These are phyloP conservation scores for Bos indicus DNA, from an alignment of 2,113 vertebrate species.

Conservation along the genomic window DNA sequence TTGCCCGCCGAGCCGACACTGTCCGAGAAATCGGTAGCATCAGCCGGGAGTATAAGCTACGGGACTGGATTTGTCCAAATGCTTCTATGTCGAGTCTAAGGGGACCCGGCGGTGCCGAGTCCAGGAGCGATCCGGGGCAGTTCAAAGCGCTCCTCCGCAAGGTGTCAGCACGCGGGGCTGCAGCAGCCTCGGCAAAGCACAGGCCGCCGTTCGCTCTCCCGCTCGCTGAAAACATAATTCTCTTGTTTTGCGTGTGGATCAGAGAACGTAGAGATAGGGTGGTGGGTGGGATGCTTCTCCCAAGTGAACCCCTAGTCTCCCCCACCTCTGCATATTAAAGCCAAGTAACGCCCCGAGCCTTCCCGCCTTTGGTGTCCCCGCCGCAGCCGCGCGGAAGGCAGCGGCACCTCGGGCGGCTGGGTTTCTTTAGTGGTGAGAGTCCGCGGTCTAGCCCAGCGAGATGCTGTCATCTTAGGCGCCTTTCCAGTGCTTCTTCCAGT, in stretches of 20 bases:
- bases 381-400: neutral
- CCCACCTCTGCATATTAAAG: neutral
- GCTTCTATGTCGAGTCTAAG: neutral
- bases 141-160: neutral
- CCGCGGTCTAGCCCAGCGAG: conserved; percentile 18
- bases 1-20: neutral
- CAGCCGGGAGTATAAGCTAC: neutral
- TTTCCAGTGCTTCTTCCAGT: conserved; percentile 57
- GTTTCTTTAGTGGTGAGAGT: neutral
- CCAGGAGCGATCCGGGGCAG: neutral
- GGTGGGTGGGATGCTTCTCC: neutral
- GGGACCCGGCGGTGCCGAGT: neutral
- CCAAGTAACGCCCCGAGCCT: neutral
- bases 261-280: neutral
- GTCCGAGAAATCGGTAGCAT: neutral
- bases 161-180: neutral
- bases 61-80: neutral
- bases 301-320: neutral
- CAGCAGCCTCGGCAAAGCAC: neutral
- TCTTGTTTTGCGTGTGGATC: neutral
- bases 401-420: neutral
- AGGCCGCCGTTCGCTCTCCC: neutral
- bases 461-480: conserved; percentile 60
- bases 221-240: neutral
- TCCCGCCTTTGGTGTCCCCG: neutral